These are phyloP conservation scores for Iselma pallidipennis DNA, from an alignment of 2,888 invertebrate genomes.

Conservation along the genomic window DNA sequence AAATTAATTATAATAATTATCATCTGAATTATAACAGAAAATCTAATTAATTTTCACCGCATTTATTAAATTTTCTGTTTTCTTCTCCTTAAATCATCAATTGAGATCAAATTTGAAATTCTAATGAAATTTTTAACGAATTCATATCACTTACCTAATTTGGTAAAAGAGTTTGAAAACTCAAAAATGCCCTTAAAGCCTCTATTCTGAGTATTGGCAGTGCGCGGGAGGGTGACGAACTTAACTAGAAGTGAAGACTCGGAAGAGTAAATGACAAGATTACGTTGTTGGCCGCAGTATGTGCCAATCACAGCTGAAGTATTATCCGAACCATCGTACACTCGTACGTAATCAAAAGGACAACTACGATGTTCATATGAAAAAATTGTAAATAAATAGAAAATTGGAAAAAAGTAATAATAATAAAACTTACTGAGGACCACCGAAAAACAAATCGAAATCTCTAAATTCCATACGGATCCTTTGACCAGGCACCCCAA, in stretches of 20 bases:
- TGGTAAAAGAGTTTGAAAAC: conserved; percentile 98
- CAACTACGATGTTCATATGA: conserved; percentile 67
- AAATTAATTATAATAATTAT: too few relatives aligned
- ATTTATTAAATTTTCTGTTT: too few relatives aligned
- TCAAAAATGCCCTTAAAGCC: conserved; percentile 99
- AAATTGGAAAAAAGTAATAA: neutral
- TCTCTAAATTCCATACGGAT: conserved; percentile 95
- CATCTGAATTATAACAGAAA: too few relatives aligned
- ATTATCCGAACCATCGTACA: conserved; percentile 93
- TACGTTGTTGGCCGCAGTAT: conserved; percentile 96
- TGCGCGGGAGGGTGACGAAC: conserved; percentile 88
- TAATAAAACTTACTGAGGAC: conserved; percentile 82
- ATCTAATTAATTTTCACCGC: too few relatives aligned
- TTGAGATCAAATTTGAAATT: too few relatives aligned
- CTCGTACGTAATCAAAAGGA: conserved; percentile 97
- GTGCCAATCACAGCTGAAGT: conserved; percentile 90
- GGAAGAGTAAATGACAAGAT: conserved; percentile 94
- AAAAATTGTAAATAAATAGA: neutral
- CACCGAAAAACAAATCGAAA: conserved; percentile 98
- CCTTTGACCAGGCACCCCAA: conserved; percentile 86
- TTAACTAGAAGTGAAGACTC: conserved; percentile 87
- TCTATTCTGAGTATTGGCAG: conserved; percentile 94
- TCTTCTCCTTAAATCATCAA: too few relatives aligned
- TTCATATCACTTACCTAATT: conserved; percentile 81
- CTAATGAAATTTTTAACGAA: too few relatives aligned